Percentiles rank a stretch among this genome's conserved stretches.
Conservation (phyloP, 1,140 invertebrate genomes). For the Leptinotarsa undecemlineata region DNA sequence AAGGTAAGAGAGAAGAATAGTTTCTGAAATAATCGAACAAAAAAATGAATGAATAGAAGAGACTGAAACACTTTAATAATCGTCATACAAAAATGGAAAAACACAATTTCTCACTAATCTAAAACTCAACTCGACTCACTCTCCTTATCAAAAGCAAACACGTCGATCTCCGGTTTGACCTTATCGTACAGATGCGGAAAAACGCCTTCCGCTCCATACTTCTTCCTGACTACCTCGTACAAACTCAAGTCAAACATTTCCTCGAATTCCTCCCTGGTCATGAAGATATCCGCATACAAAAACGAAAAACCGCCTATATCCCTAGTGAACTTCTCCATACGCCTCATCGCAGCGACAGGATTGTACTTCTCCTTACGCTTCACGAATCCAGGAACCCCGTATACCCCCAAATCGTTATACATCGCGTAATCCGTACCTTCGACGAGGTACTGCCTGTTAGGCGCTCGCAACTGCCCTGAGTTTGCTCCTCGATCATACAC, state of each 20-base stretch:
- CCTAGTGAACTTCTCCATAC: slow-evolving; percentile 63
- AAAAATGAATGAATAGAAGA: too few species aligned
- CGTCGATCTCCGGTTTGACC: slow-evolving; percentile 71
- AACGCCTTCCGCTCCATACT: slow-evolving; percentile 59
- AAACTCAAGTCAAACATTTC: slow-evolving; percentile 60
- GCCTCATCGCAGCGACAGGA: slow-evolving; percentile 59
- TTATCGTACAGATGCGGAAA: slow-evolving; percentile 63
- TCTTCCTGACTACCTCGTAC: slow-evolving; percentile 58
- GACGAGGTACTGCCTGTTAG: slow-evolving; percentile 56
- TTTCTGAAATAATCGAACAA: too few species aligned
- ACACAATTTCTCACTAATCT: too few species aligned
- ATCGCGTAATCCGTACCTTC: slow-evolving; percentile 60
- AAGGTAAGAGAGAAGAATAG: too few species aligned
- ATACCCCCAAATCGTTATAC: slow-evolving; percentile 63
- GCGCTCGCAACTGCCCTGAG: slow-evolving; percentile 57
- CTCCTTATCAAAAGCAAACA: slow-evolving; percentile 64
- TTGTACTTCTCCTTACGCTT: slow-evolving; percentile 58
- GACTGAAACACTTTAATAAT: too few species aligned
- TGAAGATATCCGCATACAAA: slow-evolving; percentile 69
- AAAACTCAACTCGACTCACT: slow-evolving; percentile 36
- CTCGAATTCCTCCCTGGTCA: slow-evolving; percentile 63
- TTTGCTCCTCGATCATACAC: slow-evolving; percentile 60
- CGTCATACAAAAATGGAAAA: too few species aligned
- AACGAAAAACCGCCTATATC: slow-evolving; percentile 63
- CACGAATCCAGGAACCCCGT: slow-evolving; percentile 62